These are phyloP conservation scores for Antheraea assamensis DNA, from an alignment of 2,888 invertebrate species.

Conservation along the genomic window DNA sequence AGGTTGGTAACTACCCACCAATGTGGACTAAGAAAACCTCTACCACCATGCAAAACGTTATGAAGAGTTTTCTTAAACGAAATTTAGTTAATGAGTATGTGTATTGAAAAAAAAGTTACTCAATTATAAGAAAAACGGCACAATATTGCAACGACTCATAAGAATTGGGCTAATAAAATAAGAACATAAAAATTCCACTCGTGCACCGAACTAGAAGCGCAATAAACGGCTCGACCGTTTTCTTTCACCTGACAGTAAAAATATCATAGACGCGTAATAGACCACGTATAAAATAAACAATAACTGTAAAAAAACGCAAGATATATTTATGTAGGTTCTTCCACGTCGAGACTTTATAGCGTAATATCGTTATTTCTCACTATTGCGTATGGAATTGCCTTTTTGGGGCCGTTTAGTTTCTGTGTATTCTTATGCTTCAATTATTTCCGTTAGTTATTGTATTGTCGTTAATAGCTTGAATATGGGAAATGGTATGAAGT, in stretches of 20 bases:
- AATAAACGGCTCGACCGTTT: constrained; percentile 53
- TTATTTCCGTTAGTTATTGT: constrained; percentile 33
- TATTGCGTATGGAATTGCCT: constrained; percentile 53
- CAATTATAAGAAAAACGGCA: not conserved
- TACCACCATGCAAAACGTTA: too few species aligned
- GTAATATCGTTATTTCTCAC: constrained; percentile 64
- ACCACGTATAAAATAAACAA: constrained; percentile 61
- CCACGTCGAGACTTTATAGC: constrained; percentile 59
- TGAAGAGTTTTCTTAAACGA: too few species aligned
- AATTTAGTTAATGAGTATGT: too few species aligned
- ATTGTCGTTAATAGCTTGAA: not conserved
- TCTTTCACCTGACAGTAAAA: constrained; percentile 58
- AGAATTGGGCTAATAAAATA: constrained; percentile 32
- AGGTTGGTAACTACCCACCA: too few species aligned
- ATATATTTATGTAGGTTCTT: constrained; percentile 45
- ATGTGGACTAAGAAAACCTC: too few species aligned
- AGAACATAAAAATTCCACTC: constrained; percentile 52
- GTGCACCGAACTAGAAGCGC: constrained; percentile 50
- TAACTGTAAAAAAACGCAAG: constrained; percentile 35
- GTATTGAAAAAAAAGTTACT: too few species aligned
- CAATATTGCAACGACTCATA: constrained; percentile 21
- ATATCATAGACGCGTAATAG: constrained; percentile 53
- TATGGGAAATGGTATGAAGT: not conserved
- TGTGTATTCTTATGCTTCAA: constrained; percentile 35
- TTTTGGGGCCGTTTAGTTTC: constrained; percentile 50